Base-by-base conservation (phyloP, 2,888 invertebrate genomes). In the Chloroclystis v-ata region DNA sequence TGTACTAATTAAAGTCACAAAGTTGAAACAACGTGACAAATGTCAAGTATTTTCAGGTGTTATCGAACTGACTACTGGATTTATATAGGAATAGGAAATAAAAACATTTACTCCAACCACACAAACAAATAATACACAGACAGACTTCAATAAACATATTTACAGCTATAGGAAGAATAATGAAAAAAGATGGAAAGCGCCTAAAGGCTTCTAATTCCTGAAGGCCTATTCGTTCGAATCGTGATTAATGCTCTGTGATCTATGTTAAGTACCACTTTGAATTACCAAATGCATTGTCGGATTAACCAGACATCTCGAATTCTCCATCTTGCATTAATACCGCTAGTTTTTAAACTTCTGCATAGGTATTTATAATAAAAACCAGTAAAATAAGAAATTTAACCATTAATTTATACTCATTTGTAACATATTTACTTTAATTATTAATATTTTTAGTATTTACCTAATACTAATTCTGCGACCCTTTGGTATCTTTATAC, bases 1-100 rank as follows among this genome's bases (percentile, higher is more conserved):
- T 63, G 61, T 63, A 63, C 63, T 64, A 67, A 69, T 69, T 67
- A 66, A 61, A 63, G 54, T 57, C 45, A 59, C 57, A 59, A 63
- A 60, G 57, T 52, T 60, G 57, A 56, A 64, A 62, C 63, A 63
- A 60, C 56, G 49, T 57, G 38, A 35, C 35, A 11, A 35, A 35
- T 7, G 11, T 10, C 20, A 10, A 16, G 1, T 16, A 30, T 4
- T 30, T 9, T 9, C 1, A 29, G 12, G 9, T 12, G 7, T 28
- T 24, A 24, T 3, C 4, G 3, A 24, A 3, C 3, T 24, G 24
- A 24, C 24, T n/a, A n/a, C n/a, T n/a, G n/a, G n/a, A n/a, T n/a
- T n/a, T n/a, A n/a, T n/a, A n/a, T n/a, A n/a, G n/a, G n/a, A n/a
- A n/a, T n/a, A n/a, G n/a, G n/a, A n/a, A n/a, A n/a, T n/a, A n/a